Evolutionary conservation across 2,888 invertebrate genomes (phyloP).

Genomic region (Hyles lineata): DNA sequence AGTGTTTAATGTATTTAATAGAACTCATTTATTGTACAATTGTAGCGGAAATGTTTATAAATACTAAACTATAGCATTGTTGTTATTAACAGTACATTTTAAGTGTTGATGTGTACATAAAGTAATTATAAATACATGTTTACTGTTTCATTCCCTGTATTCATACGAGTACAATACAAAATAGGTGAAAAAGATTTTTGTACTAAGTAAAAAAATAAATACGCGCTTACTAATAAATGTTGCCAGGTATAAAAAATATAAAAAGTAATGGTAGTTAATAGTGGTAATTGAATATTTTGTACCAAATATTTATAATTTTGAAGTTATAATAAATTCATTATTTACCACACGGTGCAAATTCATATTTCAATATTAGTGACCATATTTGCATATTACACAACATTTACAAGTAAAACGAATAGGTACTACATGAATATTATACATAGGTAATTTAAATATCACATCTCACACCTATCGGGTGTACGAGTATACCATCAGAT

Average conservation of each 20-base stretch:
- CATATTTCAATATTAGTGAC: background rate
- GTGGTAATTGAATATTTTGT: background rate
- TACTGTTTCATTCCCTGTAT: conserved; percentile 58
- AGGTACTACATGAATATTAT: background rate
- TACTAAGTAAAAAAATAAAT: conserved; percentile 13
- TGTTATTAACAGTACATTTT: conserved; percentile 58
- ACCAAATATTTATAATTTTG: background rate
- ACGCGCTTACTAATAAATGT: conserved; percentile 18
- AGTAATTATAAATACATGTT: conserved; percentile 55
- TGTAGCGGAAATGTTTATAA: conserved; percentile 37
- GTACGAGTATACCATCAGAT: background rate
- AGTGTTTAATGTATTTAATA: conserved; percentile 23
- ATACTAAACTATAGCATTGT: conserved; percentile 44
- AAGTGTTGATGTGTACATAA: conserved; percentile 78
- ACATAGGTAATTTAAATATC: conserved; percentile 19
- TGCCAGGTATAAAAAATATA: conserved; percentile 7
- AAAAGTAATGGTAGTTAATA: background rate
- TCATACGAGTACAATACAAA: conserved; percentile 31
- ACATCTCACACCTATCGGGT: conserved; percentile 9
- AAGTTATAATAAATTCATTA: background rate
- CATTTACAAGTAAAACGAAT: conserved; percentile 13
- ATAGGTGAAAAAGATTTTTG: conserved; percentile 12
- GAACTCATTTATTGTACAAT: conserved; percentile 28
- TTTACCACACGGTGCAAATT: conserved; percentile 1
- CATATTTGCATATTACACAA: background rate